Evolutionary conservation across 2,888 invertebrate species (phyloP), one percentile per base, ranked within the genome.

Genomic region (Colletes collaris): DNA sequence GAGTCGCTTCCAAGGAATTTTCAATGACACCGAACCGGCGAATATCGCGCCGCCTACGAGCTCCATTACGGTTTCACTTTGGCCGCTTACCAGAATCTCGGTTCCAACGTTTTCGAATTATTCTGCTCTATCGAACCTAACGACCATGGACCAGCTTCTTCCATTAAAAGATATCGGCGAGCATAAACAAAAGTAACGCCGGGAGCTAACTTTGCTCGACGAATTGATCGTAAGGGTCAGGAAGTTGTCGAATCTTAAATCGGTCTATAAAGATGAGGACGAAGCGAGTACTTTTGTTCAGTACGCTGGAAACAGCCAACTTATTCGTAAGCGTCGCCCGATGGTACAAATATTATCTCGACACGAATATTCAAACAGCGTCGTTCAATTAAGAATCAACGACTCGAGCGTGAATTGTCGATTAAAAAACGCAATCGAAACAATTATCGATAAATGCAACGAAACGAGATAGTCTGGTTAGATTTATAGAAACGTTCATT

Each of bases 41-140:
- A 67, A 56, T 56, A 63, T 53, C 60, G 37, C 4, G 7, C 63
- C 66, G 68, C 63, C 67, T 64, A 63, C 59, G 50, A 66, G 62
- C 74, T 87, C 86, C 82, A 87, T 87, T 87, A 84, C 81, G 86
- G 79, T 81, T 87, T 84, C 74, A 85, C 86, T 88, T 87, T 86
- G 87, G 82, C 85, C 77, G 79, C 77, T 82, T 82, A 86, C 87
- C 87, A 87, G 84, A 87, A 88, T 86, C 83, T 75, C 74, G 76
- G 76, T 81, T 68, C 72, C 60, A 55, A 63, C 74, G 72, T 84
- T 83, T 83, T 76, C 78, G 59, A 71, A 76, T 81, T 72, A 70
- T 76, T 79, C 62, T 63, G 64, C 76, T 70, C 65, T 71, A 70
- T 68, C 59, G 59, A 64, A 79, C 49, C 56, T 65, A 53, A 76